phyloP scores from a whole-genome alignment of 2,113 vertebrate genomes.

The Dipodomys spectabilis region DNA sequence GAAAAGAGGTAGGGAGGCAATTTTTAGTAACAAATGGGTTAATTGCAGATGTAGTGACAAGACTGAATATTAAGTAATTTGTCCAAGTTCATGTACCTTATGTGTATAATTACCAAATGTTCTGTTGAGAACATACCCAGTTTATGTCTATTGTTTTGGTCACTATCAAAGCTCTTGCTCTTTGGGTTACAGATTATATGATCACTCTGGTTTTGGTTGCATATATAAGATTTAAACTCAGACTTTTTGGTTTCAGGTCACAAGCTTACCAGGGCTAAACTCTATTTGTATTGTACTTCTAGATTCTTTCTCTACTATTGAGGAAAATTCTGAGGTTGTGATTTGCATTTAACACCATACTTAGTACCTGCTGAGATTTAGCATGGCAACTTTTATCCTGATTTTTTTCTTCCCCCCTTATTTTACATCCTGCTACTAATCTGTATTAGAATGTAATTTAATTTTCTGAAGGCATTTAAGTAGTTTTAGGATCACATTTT shows the following conservation, averaged over 20 bases:
- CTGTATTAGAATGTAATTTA: constrained; percentile 36
- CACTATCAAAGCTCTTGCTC: not conserved
- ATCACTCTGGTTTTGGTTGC: not conserved
- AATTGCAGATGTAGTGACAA: not conserved
- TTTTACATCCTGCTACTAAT: constrained; percentile 25
- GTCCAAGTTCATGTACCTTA: not conserved
- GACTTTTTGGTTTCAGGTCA: not conserved
- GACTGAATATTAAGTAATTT: constrained; percentile 12
- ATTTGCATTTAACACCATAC: not conserved
- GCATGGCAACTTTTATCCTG: not conserved
- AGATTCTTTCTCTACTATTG: not conserved
- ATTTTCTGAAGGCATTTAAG: constrained; percentile 29
- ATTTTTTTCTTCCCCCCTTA: not conserved
- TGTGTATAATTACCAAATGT: not conserved
- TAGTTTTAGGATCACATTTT: constrained; percentile 8
- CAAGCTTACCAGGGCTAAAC: not conserved
- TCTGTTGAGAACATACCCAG: not conserved
- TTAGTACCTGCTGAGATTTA: not conserved
- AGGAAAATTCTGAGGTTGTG: not conserved
- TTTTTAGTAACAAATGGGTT: not conserved
- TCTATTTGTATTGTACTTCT: not conserved
- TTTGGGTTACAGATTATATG: not conserved
- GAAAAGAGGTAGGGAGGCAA: not conserved
- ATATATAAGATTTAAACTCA: not conserved
- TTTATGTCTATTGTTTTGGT: not conserved